Evolutionary conservation across 30 jellyfish, hydroid and myxozoan species (phyloP), one percentile per base, ranked within the genome.

Genomic region (Sanderia malayensis): DNA sequence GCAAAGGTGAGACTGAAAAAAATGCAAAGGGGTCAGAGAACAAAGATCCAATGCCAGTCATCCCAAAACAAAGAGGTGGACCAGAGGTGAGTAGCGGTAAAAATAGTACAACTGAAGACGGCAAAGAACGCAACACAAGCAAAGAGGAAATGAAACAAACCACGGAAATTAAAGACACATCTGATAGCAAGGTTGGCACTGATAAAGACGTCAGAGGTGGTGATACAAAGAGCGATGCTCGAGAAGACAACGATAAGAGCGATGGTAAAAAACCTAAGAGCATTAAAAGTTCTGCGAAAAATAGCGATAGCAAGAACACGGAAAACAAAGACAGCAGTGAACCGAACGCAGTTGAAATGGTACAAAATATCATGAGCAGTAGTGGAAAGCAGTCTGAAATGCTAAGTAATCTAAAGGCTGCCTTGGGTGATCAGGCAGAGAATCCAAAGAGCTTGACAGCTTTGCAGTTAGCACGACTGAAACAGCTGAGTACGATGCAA

Each of bases 1-100:
- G 26, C 10, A 82, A 62, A 28, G 85, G 80, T 31, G 95, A 85
- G 32, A 31, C 82, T 3, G 74, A 86, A 19, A 68, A 74, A 28
- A 91, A 80, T 9, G 95, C 82, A 44, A 85, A 85, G 47, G 79
- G 59, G 31, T 47, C 78, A 17, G 86, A 71, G 20, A 33, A 49
- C 4, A 67, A 67, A 45, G 67, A 74, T 17, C 86, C 86, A 7
- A 24, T 20, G 65, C 97, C 97, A 4, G 86, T 67, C 3, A 80
- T 81, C 13, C 94, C 94, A 33, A 75, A 80, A 46, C 93, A 88
- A 63, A 69, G 96, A 53, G 96, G 96, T 18, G 96, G 92, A 13
- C 95, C 95, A 2, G 95, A 84, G 8, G 31, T 63, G 19, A 83
- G 95, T 69, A 65, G 70, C 10, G 89, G 89, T 18, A 72, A 71